A percentile compares a stretch with the other conserved stretches of the same genome.
Evolutionary conservation across 2,113 vertebrate genomes (phyloP).

Genomic region (Trachemys scripta): DNA sequence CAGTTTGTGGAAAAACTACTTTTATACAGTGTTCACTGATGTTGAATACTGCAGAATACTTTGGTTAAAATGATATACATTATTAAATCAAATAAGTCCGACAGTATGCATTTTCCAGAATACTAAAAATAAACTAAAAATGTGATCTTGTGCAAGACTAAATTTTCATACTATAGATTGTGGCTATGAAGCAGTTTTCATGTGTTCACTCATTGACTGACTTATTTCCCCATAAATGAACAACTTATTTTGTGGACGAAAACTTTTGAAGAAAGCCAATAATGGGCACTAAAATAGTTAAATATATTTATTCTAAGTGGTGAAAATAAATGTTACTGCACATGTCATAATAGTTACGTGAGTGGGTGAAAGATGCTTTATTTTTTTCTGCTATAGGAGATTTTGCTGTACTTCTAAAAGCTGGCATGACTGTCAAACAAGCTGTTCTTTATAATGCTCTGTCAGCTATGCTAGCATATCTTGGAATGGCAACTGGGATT

Average conservation of each 20-base stretch:
- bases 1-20: not conserved
- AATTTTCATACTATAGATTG: not conserved
- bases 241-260: not conserved
- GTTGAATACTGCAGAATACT: not conserved
- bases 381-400: constrained; percentile 83
- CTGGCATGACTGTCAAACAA: constrained; percentile 96
- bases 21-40: not conserved
- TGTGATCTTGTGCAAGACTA: not conserved
- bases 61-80: not conserved
- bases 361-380: not conserved
- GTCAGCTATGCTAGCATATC: constrained; percentile 93
- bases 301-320: not conserved
- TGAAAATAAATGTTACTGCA: not conserved
- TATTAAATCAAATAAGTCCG: not conserved
- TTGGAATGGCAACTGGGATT: constrained; percentile 93
- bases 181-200: not conserved
- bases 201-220: fast-evolving
- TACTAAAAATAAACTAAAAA: not conserved
- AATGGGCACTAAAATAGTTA: not conserved
- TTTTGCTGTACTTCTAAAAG: constrained; percentile 95
- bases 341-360: fast-evolving
- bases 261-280: fast-evolving
- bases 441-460: constrained; percentile 95
- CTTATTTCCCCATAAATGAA: not conserved
- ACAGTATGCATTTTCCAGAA: not conserved